These are phyloP conservation scores for Formica exsecta DNA, from an alignment of 1,140 invertebrate genomes.

Conservation along the genomic window DNA sequence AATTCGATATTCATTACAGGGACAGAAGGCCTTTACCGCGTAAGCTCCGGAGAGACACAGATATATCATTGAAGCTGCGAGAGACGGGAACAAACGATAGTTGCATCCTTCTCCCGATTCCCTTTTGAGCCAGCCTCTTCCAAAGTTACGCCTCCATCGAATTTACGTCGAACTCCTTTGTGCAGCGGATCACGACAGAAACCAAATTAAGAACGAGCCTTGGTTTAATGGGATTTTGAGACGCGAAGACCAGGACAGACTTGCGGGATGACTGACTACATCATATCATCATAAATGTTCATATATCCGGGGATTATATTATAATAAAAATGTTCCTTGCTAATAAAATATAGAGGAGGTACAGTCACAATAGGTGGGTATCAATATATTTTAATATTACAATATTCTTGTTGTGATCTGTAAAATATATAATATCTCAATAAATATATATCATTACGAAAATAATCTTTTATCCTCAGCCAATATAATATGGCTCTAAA, in stretches of 20 bases:
- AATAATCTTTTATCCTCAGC: too few species aligned
- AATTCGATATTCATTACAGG: slow-evolving; percentile 64
- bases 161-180: slow-evolving; percentile 66
- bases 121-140: slow-evolving; percentile 57
- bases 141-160: slow-evolving; percentile 64
- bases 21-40: slow-evolving; percentile 1
- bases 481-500: too few species aligned
- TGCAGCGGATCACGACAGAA: slow-evolving; percentile 63
- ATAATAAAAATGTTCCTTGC: not conserved
- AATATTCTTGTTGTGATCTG: too few species aligned
- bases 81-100: slow-evolving; percentile 25
- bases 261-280: slow-evolving; percentile 23
- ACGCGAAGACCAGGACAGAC: slow-evolving; percentile 10
- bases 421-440: too few species aligned
- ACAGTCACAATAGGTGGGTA: not conserved
- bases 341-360: not conserved
- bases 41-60: slow-evolving; percentile 2
- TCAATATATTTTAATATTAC: not conserved
- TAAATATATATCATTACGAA: too few species aligned
- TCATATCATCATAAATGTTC: slow-evolving; percentile 18
- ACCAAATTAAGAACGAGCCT: slow-evolving; percentile 63
- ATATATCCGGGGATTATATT: not conserved
- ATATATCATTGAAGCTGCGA: not conserved
- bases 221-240: slow-evolving; percentile 60
- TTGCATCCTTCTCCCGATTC: slow-evolving; percentile 11